Evolutionary conservation across 2,113 vertebrate genomes (phyloP).

Genomic region (Petrocephalus zakoni): DNA sequence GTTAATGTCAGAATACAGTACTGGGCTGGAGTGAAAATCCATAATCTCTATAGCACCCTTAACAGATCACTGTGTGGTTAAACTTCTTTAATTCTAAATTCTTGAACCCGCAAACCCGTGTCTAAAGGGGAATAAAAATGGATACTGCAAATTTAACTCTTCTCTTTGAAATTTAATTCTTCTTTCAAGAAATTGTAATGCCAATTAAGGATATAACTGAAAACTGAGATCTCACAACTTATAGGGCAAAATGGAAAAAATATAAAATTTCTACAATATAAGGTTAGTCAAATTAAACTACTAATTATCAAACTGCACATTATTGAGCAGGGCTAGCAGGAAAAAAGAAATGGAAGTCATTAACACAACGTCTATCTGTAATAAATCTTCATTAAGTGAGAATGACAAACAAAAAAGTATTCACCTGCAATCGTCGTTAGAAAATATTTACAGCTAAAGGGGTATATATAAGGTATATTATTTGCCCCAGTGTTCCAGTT

Average conservation of each 20-base stretch:
- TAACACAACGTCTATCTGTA: too few species aligned
- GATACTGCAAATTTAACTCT: neutral
- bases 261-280: slow-evolving; percentile 4
- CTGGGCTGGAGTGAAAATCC: neutral
- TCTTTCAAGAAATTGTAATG: neutral
- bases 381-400: too few species aligned
- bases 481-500: too few species aligned
- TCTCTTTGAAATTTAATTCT: neutral
- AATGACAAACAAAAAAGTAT: too few species aligned
- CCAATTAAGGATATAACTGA: neutral
- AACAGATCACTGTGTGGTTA: slow-evolving; percentile 1
- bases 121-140: neutral
- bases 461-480: too few species aligned
- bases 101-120: neutral
- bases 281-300: too few species aligned
- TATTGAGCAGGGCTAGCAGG: neutral
- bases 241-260: slow-evolving; percentile 8
- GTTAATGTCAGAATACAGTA: neutral
- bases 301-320: neutral
- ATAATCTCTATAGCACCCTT: neutral
- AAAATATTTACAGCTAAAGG: neutral
- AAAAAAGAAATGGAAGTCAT: too few species aligned
- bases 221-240: neutral
- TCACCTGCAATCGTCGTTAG: too few species aligned
- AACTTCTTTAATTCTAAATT: neutral